These are phyloP conservation scores for Camponotus vicinus DNA, from an alignment of 1,140 invertebrate genomes.

Conservation along the genomic window DNA sequence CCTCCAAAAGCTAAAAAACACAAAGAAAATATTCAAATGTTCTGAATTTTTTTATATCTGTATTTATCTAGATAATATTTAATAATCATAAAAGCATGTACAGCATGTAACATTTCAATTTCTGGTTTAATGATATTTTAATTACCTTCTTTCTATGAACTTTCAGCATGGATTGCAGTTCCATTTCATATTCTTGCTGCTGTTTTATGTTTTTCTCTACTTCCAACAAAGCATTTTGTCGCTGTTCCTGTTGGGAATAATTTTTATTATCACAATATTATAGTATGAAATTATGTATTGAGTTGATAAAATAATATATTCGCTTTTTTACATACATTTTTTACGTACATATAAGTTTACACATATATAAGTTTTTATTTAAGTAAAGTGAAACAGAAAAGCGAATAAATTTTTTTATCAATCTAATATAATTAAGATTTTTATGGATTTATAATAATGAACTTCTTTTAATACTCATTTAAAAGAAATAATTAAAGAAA, in stretches of 20 bases:
- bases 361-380: neutral
- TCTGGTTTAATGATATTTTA: neutral
- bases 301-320: neutral
- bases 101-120: too few relatives aligned
- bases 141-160: constrained; percentile 86
- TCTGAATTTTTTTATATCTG: neutral
- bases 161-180: constrained; percentile 86
- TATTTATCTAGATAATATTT: neutral
- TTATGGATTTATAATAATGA: neutral
- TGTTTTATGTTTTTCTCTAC: constrained; percentile 87
- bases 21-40: constrained; percentile 63
- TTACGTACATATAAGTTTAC: too few relatives aligned
- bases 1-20: constrained; percentile 87
- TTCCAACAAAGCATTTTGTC: constrained; percentile 86
- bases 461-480: neutral
- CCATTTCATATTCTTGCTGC: constrained; percentile 86
- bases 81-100: neutral
- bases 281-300: neutral
- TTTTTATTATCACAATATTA: constrained; percentile 42
- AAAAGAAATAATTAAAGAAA: neutral
- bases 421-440: constrained; percentile 7
- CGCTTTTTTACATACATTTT: neutral
- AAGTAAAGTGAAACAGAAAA: neutral
- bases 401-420: constrained; percentile 4
- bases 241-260: constrained; percentile 83